Evolutionary conservation across 2,797 vertebrate genomes (phyloP), one percentile per base, ranked within the genome.

Genomic region (Propithecus perrieri): DNA sequence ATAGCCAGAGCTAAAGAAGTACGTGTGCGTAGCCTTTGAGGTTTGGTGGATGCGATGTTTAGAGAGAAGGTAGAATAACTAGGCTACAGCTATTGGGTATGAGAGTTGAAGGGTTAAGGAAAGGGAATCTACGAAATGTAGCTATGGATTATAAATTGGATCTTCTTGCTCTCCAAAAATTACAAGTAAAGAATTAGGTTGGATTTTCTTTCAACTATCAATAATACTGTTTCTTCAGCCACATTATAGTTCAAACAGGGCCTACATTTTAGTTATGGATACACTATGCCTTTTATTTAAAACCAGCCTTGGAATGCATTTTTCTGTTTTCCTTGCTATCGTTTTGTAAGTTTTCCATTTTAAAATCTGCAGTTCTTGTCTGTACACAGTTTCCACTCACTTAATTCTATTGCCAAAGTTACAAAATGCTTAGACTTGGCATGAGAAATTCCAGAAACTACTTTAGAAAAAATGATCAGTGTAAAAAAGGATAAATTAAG

Each of bases 391-490:
- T 87, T 65, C 33, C 79, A 63, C 17, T 89, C 41, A 50, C 24
- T 53, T 50, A 38, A 43, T 67, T 69, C 38, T 95, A 48, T 38
- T 76, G 30, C 55, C 20, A 85, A 72, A 72, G 53, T n/a, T 48
- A 67, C 57, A 69, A 87, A 72, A 61, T 38, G 7, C 76, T 89
- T 65, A 63, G 38, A 46, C 2, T 79, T 74, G 9, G 7, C 48
- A 75, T 48, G 6, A 30, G 7, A 91, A 53, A 63, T 96, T 83
- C 18, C 53, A 95, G 78, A 95, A 96, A 71, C 18, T 69, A 41
- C 61, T 89, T 81, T 17, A 53, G n/a, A 61, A 84, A 96, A 71
- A 65, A 24, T n/a, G 3, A 63, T 65, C 15, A 57, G 5, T 67
- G 17, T 94, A 88, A 86, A 11, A 86, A 63, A 91, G 43, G 35